Evolutionary conservation across 2,113 vertebrate genomes (phyloP).

Genomic region (Climacteris rufus): DNA sequence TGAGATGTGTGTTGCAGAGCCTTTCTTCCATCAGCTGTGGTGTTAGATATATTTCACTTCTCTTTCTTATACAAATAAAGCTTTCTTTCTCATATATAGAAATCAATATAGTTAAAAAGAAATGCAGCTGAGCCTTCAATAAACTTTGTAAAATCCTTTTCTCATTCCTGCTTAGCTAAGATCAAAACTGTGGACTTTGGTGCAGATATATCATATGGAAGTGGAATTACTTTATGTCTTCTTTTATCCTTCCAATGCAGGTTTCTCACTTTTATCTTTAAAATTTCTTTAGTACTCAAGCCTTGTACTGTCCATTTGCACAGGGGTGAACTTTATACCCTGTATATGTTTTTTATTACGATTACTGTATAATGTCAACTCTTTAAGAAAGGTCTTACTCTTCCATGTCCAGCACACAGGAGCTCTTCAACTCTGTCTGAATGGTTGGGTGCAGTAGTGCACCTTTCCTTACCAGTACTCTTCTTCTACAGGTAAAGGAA

Average conservation of each 20-base stretch:
- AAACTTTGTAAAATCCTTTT: background rate
- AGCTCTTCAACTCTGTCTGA: background rate
- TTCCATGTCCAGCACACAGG: background rate
- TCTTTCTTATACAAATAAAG: background rate
- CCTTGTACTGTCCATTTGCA: background rate
- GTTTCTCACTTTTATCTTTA: background rate
- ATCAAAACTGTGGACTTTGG: background rate
- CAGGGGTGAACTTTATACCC: background rate
- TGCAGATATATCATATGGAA: background rate
- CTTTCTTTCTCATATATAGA: background rate
- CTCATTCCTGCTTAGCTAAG: background rate
- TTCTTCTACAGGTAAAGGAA: background rate
- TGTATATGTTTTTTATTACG: background rate
- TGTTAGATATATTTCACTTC: background rate
- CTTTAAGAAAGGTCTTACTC: background rate
- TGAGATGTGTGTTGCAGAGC: background rate
- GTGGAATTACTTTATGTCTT: background rate
- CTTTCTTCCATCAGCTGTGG: background rate
- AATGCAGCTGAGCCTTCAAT: background rate
- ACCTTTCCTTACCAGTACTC: background rate
- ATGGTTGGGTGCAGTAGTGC: background rate
- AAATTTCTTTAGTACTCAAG: background rate
- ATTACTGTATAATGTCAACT: background rate
- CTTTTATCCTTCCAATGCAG: background rate
- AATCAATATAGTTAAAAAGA: conserved; percentile 5